A percentile compares a stretch with the other conserved stretches of the same genome.
phyloP scores from a whole-genome alignment of 2,888 invertebrate species.

The Drosophila pseudotalamancana region DNA sequence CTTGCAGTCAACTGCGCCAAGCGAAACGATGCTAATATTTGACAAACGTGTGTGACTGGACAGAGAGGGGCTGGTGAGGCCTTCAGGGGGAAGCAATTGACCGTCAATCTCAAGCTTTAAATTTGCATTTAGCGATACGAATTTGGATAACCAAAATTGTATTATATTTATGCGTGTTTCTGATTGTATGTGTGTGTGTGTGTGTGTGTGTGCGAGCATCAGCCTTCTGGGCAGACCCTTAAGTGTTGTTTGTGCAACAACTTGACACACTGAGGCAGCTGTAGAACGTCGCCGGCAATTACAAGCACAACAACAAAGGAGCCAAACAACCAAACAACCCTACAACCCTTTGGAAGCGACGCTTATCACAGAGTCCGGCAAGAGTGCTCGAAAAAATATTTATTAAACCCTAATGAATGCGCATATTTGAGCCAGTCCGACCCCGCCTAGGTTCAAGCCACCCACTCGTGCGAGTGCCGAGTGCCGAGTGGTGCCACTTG shows the following conservation, averaged over 20 bases:
- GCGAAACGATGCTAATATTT: constrained; percentile 53
- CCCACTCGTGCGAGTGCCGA: constrained; percentile 37
- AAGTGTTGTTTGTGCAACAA: constrained; percentile 27
- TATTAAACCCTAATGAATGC: constrained; percentile 79
- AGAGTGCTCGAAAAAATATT: constrained; percentile 63
- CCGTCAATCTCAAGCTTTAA: constrained; percentile 9
- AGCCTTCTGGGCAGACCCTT: constrained; percentile 14
- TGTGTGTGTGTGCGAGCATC: constrained; percentile 2
- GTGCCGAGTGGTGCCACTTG: constrained; percentile 63
- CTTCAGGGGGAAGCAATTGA: constrained; percentile 1
- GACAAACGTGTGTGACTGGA: constrained; percentile 16
- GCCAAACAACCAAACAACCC: too few species aligned
- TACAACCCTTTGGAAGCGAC: constrained; percentile 2
- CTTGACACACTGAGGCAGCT: constrained; percentile 57
- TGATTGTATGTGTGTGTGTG: neutral
- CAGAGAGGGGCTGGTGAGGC: neutral
- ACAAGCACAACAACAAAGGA: constrained; percentile 41
- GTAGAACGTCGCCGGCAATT: constrained; percentile 48
- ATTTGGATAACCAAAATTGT: neutral
- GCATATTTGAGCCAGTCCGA: constrained; percentile 61
- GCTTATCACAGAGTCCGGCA: constrained; percentile 49
- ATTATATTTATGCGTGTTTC: neutral
- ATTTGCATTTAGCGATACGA: constrained; percentile 18
- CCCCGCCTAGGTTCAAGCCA: constrained; percentile 22
- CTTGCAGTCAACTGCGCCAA: constrained; percentile 50